Evolutionary conservation across 2,797 vertebrate species (phyloP), one percentile per base, ranked within the genome.

Genomic region (Chaetodon trifasciatus): DNA sequence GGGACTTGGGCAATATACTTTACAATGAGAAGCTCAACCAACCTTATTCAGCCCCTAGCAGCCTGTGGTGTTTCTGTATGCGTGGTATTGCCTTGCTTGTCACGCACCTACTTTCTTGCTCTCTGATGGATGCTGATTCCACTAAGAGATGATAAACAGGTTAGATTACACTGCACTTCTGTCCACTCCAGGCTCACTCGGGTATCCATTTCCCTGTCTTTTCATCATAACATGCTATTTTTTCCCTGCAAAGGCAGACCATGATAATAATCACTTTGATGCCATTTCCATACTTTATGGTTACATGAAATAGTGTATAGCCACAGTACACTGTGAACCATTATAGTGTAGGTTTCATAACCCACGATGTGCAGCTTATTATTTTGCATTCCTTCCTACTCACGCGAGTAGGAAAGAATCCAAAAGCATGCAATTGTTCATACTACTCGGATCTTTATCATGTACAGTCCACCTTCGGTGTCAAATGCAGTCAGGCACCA

Each of bases 121-220:
- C 19, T 67, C 49, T 86, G 85, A 87, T 76, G 79, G 81, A 92
- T 84, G 85, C 39, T 56, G 87, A 91, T 87, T 84, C 62, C 74
- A 73, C 66, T 44, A 74, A 82, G 67, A 83, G 76, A 91, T 83
- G 86, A 89, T 82, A 83, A 91, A 88, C 85, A 79, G 75, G 81
- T 89, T 88, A 77, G 80, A 87, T 91, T 88, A 83, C 70, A 68
- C 53, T 19, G 49, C 52, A 71, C 61, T 76, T 75, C 63, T 86
- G 86, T 84, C 79, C 74, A 85, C 73, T 85, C 66, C 28, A 17
- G 44, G 40, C 67, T 56, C 11, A 0, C 82, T 47, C 28, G 24
- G 66, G 63, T 75, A 82, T 89, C 78, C 35, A 57, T 82, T 81
- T 58, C 47, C 53, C 47, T 63, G 65, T 86, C 67, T 73, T 86